Evolutionary conservation across 92 coral and sea anemone genomes (phyloP).

Genomic region (Phenganax stokvisi): DNA sequence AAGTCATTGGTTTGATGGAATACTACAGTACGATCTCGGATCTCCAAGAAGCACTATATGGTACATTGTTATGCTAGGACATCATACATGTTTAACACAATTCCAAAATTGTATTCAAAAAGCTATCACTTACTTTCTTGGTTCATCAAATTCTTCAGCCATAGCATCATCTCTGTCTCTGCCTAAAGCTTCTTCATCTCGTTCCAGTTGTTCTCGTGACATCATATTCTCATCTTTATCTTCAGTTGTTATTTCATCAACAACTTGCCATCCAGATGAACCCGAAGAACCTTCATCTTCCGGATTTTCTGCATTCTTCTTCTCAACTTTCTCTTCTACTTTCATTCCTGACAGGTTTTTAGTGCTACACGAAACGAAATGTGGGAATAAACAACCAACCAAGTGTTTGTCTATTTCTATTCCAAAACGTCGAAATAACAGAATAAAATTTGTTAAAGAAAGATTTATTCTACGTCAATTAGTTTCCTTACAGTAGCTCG

Average conservation of each 20-base stretch:
- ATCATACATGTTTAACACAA: background rate
- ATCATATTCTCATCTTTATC: slow-evolving; percentile 61
- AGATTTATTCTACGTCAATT: no score
- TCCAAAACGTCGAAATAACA: no score
- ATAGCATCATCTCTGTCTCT: slow-evolving; percentile 94
- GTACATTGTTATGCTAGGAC: no score
- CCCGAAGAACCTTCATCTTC: slow-evolving; percentile 91
- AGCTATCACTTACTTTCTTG: slow-evolving; percentile 51
- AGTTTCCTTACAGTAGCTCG: no score
- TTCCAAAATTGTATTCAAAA: background rate
- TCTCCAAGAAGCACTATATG: no score
- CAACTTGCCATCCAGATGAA: slow-evolving; percentile 48
- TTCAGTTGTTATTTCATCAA: slow-evolving; percentile 46
- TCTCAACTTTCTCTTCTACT: slow-evolving; percentile 58
- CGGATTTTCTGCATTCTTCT: slow-evolving; percentile 48
- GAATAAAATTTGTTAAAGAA: no score
- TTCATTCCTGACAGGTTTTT: slow-evolving; percentile 36
- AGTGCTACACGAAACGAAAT: background rate
- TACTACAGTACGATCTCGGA: no score
- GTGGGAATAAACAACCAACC: background rate
- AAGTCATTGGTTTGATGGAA: no score
- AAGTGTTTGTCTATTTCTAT: background rate
- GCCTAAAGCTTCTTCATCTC: slow-evolving; percentile 93
- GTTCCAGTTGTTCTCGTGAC: slow-evolving; percentile 77
- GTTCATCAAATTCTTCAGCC: slow-evolving; percentile 90